Percentiles rank a stretch among this genome's conserved stretches.
Evolutionary conservation across 92 coral and sea anemone genomes (phyloP).

Genomic region (Siderastrea siderea): DNA sequence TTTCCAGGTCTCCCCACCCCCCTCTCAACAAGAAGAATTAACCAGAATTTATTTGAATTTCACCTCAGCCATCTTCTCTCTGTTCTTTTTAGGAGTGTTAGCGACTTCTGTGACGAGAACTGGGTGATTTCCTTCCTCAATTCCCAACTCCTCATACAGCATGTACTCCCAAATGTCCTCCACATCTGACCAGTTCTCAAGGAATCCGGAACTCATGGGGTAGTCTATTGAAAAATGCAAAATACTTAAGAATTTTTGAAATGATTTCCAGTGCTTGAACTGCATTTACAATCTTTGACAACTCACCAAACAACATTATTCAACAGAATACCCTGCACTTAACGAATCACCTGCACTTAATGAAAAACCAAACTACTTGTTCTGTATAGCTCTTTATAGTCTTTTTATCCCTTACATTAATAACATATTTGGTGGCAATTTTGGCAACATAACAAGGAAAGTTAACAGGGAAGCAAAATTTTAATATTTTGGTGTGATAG

Average conservation of each 20-base stretch:
- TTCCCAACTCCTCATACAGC: constrained; percentile 77
- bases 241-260: background rate
- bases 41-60: background rate
- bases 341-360: no score
- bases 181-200: constrained; percentile 96
- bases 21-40: background rate
- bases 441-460: no score
- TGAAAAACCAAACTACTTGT: no score
- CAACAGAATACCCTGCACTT: no score
- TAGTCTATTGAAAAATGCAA: constrained; percentile 64
- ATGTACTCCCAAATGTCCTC: constrained; percentile 94
- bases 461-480: no score
- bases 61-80: constrained; percentile 97
- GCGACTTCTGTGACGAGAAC: constrained; percentile 88
- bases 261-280: no score
- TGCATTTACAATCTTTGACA: no score
- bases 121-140: constrained; percentile 91
- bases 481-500: no score
- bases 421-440: no score
- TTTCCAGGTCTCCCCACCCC: background rate
- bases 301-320: no score
- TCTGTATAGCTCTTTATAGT: no score
- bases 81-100: constrained; percentile 79
- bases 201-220: constrained; percentile 89
- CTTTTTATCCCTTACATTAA: no score